phyloP scores from a whole-genome alignment of 2,888 invertebrate genomes.

The Entomobrya multifasciata region DNA sequence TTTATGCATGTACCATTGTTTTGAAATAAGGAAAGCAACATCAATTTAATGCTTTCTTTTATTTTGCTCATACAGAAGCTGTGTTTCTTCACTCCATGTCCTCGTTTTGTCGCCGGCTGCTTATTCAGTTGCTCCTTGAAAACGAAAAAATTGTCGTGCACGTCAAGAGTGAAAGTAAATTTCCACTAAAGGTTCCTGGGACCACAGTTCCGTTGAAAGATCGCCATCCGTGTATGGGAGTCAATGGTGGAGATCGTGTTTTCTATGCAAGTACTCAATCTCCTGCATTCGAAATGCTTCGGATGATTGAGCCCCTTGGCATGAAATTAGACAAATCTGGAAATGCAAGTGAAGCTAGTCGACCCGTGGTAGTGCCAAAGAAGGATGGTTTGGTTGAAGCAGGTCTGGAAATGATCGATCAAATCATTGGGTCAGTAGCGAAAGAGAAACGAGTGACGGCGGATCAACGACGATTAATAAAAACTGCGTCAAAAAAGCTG shows the following conservation, averaged over 20 bases:
- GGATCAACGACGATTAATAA: slow-evolving; percentile 74
- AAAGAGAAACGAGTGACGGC: slow-evolving; percentile 89
- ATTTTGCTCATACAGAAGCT: too few species aligned
- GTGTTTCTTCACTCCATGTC: slow-evolving; percentile 86
- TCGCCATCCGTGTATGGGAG: slow-evolving; percentile 81
- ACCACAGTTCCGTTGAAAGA: slow-evolving; percentile 81
- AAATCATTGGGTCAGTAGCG: slow-evolving; percentile 90
- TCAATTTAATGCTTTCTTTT: too few species aligned
- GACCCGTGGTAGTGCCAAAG: slow-evolving; percentile 66
- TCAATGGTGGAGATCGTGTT: slow-evolving; percentile 77
- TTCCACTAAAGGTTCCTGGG: slow-evolving; percentile 79
- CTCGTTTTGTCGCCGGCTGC: slow-evolving; percentile 92
- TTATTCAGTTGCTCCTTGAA: slow-evolving; percentile 92
- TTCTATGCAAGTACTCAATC: slow-evolving; percentile 77
- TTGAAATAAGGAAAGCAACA: too few species aligned
- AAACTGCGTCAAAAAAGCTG: slow-evolving; percentile 77
- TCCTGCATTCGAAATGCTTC: slow-evolving; percentile 74
- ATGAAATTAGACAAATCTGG: slow-evolving; percentile 73
- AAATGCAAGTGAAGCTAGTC: slow-evolving; percentile 70
- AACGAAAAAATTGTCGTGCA: slow-evolving; percentile 91
- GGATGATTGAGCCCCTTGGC: slow-evolving; percentile 77
- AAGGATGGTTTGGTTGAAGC: slow-evolving; percentile 77
- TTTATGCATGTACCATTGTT: too few species aligned
- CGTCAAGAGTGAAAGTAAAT: slow-evolving; percentile 82
- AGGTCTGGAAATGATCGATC: slow-evolving; percentile 80